Evolutionary conservation across 2,888 invertebrate species (phyloP).

Genomic region (Cosmopolites sordidus): DNA sequence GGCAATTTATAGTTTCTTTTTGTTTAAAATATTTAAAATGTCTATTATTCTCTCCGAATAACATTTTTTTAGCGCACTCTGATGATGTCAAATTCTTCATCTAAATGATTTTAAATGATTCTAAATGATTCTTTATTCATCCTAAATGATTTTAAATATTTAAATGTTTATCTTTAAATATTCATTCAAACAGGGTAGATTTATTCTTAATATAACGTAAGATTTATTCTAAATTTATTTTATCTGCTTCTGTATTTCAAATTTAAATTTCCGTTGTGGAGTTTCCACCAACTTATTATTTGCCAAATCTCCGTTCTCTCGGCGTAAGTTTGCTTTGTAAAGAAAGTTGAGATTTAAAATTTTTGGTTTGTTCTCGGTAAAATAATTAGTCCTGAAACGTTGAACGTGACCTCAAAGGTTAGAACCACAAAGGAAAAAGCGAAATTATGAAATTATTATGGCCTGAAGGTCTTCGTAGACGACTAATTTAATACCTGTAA

Average conservation of each 20-base stretch:
- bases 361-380: constrained; percentile 19
- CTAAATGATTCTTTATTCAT: no score
- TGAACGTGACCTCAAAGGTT: constrained; percentile 15
- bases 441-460: constrained; percentile 13
- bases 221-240: constrained; percentile 4
- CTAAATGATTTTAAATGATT: no score
- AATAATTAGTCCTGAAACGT: constrained; percentile 15
- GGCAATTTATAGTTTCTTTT: no score
- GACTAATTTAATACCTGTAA: no score
- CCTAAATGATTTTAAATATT: constrained; percentile 1
- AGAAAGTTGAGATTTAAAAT: constrained; percentile 17
- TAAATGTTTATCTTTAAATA: constrained; percentile 11
- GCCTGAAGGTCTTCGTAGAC: no score
- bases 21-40: no score
- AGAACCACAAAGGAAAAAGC: constrained; percentile 5
- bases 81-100: no score
- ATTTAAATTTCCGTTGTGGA: constrained; percentile 16
- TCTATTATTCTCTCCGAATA: no score
- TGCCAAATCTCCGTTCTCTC: constrained; percentile 11
- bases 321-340: constrained; percentile 17
- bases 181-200: constrained; percentile 10
- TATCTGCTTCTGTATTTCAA: constrained; percentile 8
- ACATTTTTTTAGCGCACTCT: no score
- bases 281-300: constrained; percentile 20
- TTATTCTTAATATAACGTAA: neutral